Base-by-base conservation (phyloP, 2,797 vertebrate species). In the Jordanella pulchra region DNA sequence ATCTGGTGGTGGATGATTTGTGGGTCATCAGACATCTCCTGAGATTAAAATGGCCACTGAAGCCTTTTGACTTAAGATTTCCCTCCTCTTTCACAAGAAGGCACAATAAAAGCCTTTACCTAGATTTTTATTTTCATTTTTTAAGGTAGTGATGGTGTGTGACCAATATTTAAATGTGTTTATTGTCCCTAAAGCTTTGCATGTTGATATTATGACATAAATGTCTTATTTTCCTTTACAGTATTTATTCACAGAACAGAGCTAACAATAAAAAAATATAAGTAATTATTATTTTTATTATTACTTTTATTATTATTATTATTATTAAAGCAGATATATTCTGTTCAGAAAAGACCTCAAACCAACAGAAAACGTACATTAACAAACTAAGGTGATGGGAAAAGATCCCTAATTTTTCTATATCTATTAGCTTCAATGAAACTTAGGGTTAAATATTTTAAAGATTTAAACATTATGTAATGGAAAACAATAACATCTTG, bases 1-100 rank as follows among this genome's bases (percentile, higher is more conserved):
- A 84, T 84, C 68, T 75, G 70, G 75, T 73, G 64, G 23, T 60
- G 30, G 74, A 76, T 80, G 75, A 82, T 87, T 82, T 77, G 76
- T 74, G 73, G 70, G 18, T 71, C 69, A 76, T 80, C 70, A 47
- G 71, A 61, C 55, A 47, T 25, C 1, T 10, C 60, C 63, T 39
- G 42, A 71, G 50, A 69, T 66, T 72, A 65, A 51, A 53, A 53
- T 77, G 65, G 53, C 17, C 63, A 69, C 58, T 70, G 60, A 39
- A 79, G 69, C 71, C 47, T 42, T 86, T 73, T 72, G 65, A 82
- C 63, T 69, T 23, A 11, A 44, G 53, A 73, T 83, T 80, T 25
- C 69, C 67, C 39, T 48, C 44, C 67, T 74, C 11, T 7, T 11
- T 30, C 11, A n/a, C 28, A 42, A 50, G 44, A 51, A 61, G 21